A percentile compares a stretch with the other conserved stretches of the same genome.
phyloP scores from a whole-genome alignment of 2,797 vertebrate species.

The Tadarida brasiliensis region DNA sequence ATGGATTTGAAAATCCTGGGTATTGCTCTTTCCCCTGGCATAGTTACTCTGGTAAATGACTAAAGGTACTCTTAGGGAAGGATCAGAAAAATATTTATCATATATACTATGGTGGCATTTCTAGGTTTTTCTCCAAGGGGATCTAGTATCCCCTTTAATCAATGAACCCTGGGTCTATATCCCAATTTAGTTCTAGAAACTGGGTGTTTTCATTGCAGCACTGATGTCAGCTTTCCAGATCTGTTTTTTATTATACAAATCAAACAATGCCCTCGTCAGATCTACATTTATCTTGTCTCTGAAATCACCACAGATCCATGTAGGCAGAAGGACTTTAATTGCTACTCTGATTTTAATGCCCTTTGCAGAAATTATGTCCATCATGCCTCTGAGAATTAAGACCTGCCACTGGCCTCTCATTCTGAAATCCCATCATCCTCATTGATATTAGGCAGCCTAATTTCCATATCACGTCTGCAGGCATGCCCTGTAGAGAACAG shows the following conservation, averaged over 20 bases:
- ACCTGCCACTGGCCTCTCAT: slow-evolving; percentile 34
- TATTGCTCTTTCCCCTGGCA: not conserved
- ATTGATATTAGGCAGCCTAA: slow-evolving; percentile 47
- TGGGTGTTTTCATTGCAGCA: not conserved
- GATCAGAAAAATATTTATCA: not conserved
- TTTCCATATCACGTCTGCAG: not conserved
- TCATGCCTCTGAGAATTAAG: slow-evolving; percentile 5
- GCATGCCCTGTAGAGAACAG: not conserved
- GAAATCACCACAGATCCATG: not conserved
- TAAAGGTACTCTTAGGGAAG: not conserved
- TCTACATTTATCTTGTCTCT: slow-evolving; percentile 31
- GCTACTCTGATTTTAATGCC: not conserved
- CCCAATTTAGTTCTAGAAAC: slow-evolving; percentile 28
- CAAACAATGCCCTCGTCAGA: not conserved
- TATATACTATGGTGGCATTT: not conserved
- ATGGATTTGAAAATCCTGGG: not conserved
- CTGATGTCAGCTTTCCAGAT: not conserved
- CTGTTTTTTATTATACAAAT: slow-evolving; percentile 40
- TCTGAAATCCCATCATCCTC: not conserved
- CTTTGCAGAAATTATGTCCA: slow-evolving; percentile 29
- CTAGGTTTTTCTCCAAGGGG: not conserved
- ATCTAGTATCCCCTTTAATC: not conserved
- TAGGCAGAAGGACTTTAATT: not conserved
- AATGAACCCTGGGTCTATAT: slow-evolving; percentile 14
- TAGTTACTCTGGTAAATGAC: not conserved